These are phyloP conservation scores for Trachymyrmex septentrionalis DNA, from an alignment of 1,140 invertebrate species.

Conservation along the genomic window DNA sequence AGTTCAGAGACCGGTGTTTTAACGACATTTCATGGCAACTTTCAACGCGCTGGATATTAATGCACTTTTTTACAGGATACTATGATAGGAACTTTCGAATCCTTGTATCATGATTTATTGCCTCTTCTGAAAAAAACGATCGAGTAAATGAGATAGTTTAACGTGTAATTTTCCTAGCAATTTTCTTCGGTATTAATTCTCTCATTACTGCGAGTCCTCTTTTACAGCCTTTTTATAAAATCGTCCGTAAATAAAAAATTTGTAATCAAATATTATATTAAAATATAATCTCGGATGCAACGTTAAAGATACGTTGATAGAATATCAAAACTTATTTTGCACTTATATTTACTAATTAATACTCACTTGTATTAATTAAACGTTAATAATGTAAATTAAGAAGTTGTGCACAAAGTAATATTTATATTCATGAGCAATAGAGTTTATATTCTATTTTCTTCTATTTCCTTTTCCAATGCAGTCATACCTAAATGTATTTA, in stretches of 20 bases:
- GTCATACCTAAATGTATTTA: background rate
- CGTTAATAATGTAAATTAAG: background rate
- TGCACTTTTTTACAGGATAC: slow-evolving; percentile 4
- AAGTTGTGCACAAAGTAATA: background rate
- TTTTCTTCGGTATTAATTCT: slow-evolving; percentile 4
- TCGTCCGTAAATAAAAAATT: background rate
- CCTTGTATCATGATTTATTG: slow-evolving; percentile 11
- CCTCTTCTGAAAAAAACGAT: background rate
- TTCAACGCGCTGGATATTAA: slow-evolving; percentile 17
- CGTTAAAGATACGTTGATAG: background rate
- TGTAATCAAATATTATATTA: background rate
- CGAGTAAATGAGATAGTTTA: background rate
- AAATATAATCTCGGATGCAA: background rate
- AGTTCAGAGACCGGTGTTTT: background rate
- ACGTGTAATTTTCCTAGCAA: background rate
- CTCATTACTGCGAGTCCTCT: slow-evolving; percentile 12
- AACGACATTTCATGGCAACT: slow-evolving; percentile 14
- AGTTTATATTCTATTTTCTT: background rate
- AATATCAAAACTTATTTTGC: background rate
- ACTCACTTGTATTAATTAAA: background rate
- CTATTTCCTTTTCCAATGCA: background rate
- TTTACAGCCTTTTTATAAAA: slow-evolving; percentile 1
- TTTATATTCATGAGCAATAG: background rate
- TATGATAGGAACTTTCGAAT: slow-evolving; percentile 18
- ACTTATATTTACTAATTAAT: background rate